A percentile compares a stretch with the other conserved stretches of the same genome.
phyloP scores from a whole-genome alignment of 2,888 invertebrate species.

The Petrolisthes manimaculis region DNA sequence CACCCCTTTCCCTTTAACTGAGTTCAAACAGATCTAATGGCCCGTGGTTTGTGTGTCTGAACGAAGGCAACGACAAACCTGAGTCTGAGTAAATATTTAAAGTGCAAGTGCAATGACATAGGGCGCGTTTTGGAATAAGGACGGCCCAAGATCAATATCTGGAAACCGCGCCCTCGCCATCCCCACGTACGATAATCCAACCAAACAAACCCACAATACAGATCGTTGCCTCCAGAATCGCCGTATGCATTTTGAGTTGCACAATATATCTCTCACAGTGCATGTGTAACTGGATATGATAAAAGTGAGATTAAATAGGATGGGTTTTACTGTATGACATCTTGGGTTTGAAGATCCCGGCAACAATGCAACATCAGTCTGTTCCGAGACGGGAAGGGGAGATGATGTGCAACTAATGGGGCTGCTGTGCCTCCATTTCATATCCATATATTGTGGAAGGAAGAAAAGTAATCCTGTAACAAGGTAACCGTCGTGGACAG shows the following conservation, averaged over 20 bases:
- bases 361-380: conserved; percentile 31
- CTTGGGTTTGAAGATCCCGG: conserved; percentile 25
- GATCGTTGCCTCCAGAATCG: neutral
- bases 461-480: neutral
- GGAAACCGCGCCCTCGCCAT: conserved; percentile 33
- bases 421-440: conserved; percentile 10
- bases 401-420: neutral
- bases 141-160: conserved; percentile 35
- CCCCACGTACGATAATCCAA: conserved; percentile 31
- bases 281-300: neutral
- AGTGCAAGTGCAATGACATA: conserved; percentile 22
- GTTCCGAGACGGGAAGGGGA: neutral
- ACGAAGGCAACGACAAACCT: neutral
- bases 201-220: neutral
- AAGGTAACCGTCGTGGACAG: neutral
- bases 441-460: neutral
- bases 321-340: neutral
- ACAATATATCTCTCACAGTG: neutral
- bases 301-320: neutral
- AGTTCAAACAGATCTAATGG: neutral
- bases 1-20: neutral
- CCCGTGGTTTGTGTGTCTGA: conserved; percentile 6
- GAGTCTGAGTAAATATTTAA: conserved; percentile 24
- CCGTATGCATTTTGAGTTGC: neutral
- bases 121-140: conserved; percentile 23